phyloP scores from a whole-genome alignment of 2,888 invertebrate species.

The Tortricodes alternella region DNA sequence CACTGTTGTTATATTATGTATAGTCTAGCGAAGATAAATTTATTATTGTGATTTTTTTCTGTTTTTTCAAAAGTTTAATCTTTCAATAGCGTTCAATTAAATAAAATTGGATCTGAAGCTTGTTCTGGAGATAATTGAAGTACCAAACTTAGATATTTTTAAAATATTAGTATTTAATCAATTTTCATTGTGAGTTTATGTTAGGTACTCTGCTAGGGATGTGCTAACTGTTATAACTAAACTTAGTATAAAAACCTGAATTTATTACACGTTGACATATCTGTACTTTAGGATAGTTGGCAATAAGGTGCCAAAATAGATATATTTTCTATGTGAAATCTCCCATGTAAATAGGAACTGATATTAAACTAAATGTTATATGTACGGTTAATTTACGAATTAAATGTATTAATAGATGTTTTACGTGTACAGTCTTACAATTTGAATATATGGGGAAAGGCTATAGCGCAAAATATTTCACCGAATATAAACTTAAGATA shows the following conservation, averaged over 20 bases:
- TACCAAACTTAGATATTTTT: too few relatives aligned
- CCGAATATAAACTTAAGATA: not conserved
- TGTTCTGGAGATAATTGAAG: too few relatives aligned
- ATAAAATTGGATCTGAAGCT: too few relatives aligned
- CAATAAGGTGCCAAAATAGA: slow-evolving; percentile 37
- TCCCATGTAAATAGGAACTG: slow-evolving; percentile 36
- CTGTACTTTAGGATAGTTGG: slow-evolving; percentile 28
- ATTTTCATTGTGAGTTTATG: too few relatives aligned
- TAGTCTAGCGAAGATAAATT: too few relatives aligned
- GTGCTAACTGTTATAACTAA: too few relatives aligned
- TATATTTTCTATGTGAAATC: slow-evolving; percentile 16
- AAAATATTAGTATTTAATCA: too few relatives aligned
- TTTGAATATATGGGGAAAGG: slow-evolving; percentile 20
- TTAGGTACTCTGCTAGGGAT: too few relatives aligned
- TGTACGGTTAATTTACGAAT: slow-evolving; percentile 17
- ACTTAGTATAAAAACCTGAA: slow-evolving; percentile 32
- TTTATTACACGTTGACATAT: slow-evolving; percentile 42
- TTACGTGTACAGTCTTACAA: slow-evolving; percentile 38
- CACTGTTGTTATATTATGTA: not conserved
- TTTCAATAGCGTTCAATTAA: too few relatives aligned
- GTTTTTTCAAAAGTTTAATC: too few relatives aligned
- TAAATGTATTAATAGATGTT: slow-evolving; percentile 33
- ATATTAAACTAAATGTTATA: slow-evolving; percentile 19
- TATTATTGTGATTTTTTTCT: too few relatives aligned
- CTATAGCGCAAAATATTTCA: slow-evolving; percentile 8